Percentiles rank a stretch among this genome's conserved stretches.
phyloP scores from a whole-genome alignment of 37 sponge, comb jelly and placozoan genomes.

The Tethya wilhelma region DNA sequence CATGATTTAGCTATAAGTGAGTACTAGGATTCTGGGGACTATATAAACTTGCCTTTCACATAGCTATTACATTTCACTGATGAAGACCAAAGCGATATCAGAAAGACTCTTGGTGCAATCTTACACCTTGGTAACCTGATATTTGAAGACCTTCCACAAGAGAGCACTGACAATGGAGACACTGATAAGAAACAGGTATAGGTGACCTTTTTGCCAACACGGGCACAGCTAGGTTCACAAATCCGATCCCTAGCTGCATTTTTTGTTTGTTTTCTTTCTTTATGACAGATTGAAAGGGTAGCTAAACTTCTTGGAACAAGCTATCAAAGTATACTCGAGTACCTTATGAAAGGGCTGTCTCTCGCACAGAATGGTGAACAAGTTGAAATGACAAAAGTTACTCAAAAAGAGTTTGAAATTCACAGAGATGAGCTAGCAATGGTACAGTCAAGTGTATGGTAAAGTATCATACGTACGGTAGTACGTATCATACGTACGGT shows the following conservation, averaged over 20 bases:
- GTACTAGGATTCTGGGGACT: not conserved
- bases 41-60: not conserved
- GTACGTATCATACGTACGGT: no score
- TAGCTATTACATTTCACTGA: constrained; percentile 40
- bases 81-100: constrained; percentile 46
- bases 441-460: constrained; percentile 1
- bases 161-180: constrained; percentile 45
- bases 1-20: no score
- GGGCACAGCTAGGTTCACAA: no score
- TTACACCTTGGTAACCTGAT: constrained; percentile 72
- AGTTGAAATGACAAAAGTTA: constrained; percentile 41
- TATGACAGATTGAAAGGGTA: not conserved
- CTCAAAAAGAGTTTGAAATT: constrained; percentile 24
- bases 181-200: not conserved
- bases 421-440: constrained; percentile 71
- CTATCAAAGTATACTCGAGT: not conserved
- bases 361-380: constrained; percentile 43
- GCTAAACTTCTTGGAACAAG: constrained; percentile 51
- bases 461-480: no score
- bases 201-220: not conserved
- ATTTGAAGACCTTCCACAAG: constrained; percentile 7
- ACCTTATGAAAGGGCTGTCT: no score
- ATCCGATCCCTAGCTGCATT: not conserved
- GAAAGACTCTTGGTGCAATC: constrained; percentile 58
- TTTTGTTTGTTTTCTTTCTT: not conserved